These are phyloP conservation scores for Nomada lathburiana DNA, from an alignment of 2,888 invertebrate genomes.

Conservation along the genomic window DNA sequence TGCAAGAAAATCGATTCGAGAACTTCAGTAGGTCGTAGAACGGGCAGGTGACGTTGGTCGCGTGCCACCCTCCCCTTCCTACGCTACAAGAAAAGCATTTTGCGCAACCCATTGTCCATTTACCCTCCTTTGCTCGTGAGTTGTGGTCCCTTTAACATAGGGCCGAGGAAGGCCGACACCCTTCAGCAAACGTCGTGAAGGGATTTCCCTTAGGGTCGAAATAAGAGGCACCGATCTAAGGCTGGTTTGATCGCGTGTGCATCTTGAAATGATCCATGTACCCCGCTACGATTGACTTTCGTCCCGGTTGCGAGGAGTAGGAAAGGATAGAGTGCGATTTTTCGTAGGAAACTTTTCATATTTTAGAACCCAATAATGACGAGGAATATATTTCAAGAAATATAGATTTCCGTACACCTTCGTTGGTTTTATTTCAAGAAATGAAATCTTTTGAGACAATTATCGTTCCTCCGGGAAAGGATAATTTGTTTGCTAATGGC, in stretches of 20 bases:
- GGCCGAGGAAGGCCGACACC: conserved; percentile 64
- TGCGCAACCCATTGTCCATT: conserved; percentile 78
- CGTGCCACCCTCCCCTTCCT: conserved; percentile 81
- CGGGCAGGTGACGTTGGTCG: conserved; percentile 84
- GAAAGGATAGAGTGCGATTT: neutral
- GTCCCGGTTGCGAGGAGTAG: neutral
- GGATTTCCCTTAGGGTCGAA: conserved; percentile 61
- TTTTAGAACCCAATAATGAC: too few relatives aligned
- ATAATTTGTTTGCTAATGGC: too few relatives aligned
- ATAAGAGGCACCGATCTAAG: conserved; percentile 52
- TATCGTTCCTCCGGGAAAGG: too few relatives aligned
- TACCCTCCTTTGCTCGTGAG: conserved; percentile 74
- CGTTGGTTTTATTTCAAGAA: too few relatives aligned
- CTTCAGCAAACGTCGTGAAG: conserved; percentile 56
- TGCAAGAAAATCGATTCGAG: conserved; percentile 78
- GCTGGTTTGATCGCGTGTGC: conserved; percentile 36
- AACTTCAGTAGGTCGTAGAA: conserved; percentile 70
- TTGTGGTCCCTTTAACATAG: conserved; percentile 78
- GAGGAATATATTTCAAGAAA: too few relatives aligned
- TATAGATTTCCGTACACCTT: too few relatives aligned
- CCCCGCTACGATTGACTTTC: conserved; percentile 32
- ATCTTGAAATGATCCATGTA: conserved; percentile 48
- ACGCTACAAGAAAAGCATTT: conserved; percentile 80
- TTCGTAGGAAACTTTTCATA: neutral
- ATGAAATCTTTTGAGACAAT: too few relatives aligned